Base-by-base conservation (phyloP, 2,888 invertebrate genomes). In the Agrochola macilenta region DNA sequence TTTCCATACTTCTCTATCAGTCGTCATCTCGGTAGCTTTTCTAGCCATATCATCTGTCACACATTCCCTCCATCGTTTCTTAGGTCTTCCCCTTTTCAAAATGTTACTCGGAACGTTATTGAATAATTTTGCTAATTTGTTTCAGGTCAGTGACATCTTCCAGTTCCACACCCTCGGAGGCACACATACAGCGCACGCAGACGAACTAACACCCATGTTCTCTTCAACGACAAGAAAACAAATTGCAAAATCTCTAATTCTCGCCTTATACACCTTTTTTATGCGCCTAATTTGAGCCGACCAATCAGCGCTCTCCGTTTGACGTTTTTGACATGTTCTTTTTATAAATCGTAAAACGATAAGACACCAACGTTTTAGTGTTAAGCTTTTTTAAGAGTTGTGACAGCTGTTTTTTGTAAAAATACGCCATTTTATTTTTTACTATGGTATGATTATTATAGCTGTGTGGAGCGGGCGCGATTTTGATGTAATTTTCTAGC, bases 141-240 rank as follows among this genome's bases (percentile, higher is more conserved):
- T 83, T 0, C 94, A 97, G 97, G 97, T 98, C 74, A 98, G 98
- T 92, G 98, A 98, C 91, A 97, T 98, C 83, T 98, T 98, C 95
- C 98, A 98, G 92, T 98, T 98, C 94, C 97, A 98, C 94, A 98
- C 98, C 0, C 94, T 97, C 57, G 97, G 97, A 82, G 97, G 97
- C n/a, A 94, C 97, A 0, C 96, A 96, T 88, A 93, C 96, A 2
- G 95, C 94, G 0, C 96, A 95, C 89, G 96, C 96, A 2, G 96
- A 95, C 88, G 96, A 96, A 69, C 87, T 96, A 0, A 94, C 94
- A 3, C 96, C 96, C 0, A 93, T 95, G 93, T 95, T 94, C 91
- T 92, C 95, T 0, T 79, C 94, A 7, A 93, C 95, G 26, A 26
- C 84, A 69, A 76, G 78, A 65, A 86, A 80, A 30, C 85, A 87